phyloP scores from a whole-genome alignment of 1,140 invertebrate genomes.

The Venustaconcha ellipsiformis region DNA sequence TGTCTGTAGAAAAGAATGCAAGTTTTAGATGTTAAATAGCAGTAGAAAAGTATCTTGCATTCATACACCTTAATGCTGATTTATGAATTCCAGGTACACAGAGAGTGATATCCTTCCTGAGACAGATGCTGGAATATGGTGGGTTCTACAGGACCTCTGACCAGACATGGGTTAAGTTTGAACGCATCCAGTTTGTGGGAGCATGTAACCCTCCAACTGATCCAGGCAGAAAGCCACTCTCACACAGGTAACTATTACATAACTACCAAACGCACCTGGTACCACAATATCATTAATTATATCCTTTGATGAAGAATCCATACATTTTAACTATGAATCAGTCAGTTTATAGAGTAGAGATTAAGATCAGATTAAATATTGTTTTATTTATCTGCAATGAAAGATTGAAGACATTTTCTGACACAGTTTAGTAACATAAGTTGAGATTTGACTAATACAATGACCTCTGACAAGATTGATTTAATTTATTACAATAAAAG shows the following conservation, averaged over 20 bases:
- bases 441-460: too few species aligned
- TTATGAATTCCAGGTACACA: conserved; percentile 78
- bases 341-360: background rate
- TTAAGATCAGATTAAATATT: background rate
- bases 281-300: too few species aligned
- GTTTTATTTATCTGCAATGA: too few species aligned
- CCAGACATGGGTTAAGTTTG: conserved; percentile 96
- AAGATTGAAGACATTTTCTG: too few species aligned
- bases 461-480: too few species aligned
- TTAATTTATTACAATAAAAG: too few species aligned
- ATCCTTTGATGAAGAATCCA: background rate
- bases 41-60: too few species aligned
- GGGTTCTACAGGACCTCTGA: conserved; percentile 89
- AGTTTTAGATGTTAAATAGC: too few species aligned
- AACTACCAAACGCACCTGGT: background rate
- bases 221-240: conserved; percentile 97
- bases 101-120: conserved; percentile 97
- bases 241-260: conserved; percentile 77
- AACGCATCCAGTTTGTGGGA: conserved; percentile 99
- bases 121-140: conserved; percentile 96
- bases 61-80: too few species aligned
- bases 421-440: too few species aligned
- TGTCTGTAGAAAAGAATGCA: too few species aligned
- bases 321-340: background rate
- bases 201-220: conserved; percentile 99